Evolutionary conservation across 2,888 invertebrate species (phyloP), one percentile per base, ranked within the genome.

Genomic region (Yponomeuta sedellus): DNA sequence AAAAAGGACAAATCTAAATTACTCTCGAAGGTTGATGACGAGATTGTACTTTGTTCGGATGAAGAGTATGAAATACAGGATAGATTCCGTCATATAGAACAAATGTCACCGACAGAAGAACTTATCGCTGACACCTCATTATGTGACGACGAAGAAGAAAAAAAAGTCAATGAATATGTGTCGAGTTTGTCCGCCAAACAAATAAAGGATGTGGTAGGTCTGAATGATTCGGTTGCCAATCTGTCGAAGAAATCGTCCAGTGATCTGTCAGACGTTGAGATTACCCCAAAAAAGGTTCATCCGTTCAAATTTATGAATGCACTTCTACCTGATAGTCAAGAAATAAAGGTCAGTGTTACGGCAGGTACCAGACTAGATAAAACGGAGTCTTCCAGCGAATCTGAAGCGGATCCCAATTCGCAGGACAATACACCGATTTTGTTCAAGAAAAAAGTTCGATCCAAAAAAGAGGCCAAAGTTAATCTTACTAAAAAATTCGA

Each of bases 291-390:
- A 73, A 88, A 86, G 73, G 68, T 75, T n/a, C 72, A 74, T 19
- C 70, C 77, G 2, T 71, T 78, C 10, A 76, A 76, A 67, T 78
- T 85, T 61, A 78, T 83, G 69, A 77, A 80, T 28, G 80, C 77
- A 0, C 86, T 88, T 67, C 75, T 88, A 66, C 88, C 88, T 1
- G 77, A 80, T 64, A 90, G 87, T 68, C 86, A 88, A 75, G 87
- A 91, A 78, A 90, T 88, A 62, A 84, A 85, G 74, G 79, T 74
- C 10, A 78, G 73, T 70, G 75, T 85, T 5, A 59, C 77, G 22
- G 67, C 73, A 10, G 70, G 69, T 61, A 61, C 70, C 3, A 79
- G 72, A 70, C 64, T 69, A 19, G 12, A 64, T 2, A 71, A 75
- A 2, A 77, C 77, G 12, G 83, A 83, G 68, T 77, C 80, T 10